Conservation (phyloP, 2,797 vertebrate genomes). For the Silurus lanzhouensis region DNA sequence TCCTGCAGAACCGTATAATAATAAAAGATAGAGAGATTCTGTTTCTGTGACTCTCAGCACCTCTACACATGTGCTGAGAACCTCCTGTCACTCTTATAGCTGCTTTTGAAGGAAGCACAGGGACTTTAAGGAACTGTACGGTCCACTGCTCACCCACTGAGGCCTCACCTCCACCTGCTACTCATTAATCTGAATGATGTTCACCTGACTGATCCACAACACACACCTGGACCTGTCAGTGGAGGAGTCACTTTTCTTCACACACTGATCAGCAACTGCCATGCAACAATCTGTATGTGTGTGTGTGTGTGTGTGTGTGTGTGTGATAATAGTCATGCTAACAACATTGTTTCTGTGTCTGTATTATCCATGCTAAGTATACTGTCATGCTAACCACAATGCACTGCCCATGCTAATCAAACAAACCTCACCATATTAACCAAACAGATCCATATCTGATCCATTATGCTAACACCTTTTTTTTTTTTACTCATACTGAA, state of each 20-base stretch:
- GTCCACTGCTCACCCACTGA: conserved; percentile 61
- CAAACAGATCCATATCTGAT: no score
- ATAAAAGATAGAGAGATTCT: background rate
- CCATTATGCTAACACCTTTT: no score
- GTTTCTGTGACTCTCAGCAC: background rate
- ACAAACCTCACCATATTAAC: no score
- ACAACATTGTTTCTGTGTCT: no score
- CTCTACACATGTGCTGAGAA: background rate
- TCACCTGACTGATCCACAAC: conserved; percentile 68
- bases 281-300: background rate
- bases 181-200: conserved; percentile 74
- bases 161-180: conserved; percentile 58
- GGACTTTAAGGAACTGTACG: conserved; percentile 55
- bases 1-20: background rate
- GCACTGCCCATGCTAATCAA: no score
- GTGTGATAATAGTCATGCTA: background rate
- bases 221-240: conserved; percentile 9
- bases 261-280: background rate
- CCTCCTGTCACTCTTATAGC: conserved; percentile 29
- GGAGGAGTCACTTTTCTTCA: background rate
- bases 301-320: background rate
- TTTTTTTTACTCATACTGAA: no score
- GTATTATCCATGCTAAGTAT: no score
- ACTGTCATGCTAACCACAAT: no score
- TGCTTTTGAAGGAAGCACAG: background rate